Base-by-base conservation (phyloP, 1,140 invertebrate species). In the Drosophila orosa region DNA sequence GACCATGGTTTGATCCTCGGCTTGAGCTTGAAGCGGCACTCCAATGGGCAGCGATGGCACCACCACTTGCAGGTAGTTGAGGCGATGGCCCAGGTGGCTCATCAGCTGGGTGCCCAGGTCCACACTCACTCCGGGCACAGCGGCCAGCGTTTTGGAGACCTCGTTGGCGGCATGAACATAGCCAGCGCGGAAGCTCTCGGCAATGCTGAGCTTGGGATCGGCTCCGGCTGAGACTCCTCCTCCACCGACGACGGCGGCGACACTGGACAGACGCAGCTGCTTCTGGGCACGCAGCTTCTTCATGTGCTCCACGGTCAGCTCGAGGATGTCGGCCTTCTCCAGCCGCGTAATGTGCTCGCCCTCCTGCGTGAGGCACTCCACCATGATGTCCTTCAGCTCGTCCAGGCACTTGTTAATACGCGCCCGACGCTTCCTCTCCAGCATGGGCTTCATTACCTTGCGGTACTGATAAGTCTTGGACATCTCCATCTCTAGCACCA, bases 311-410 rank as follows among this genome's bases (percentile, higher is more conserved):
- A 98, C 97, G 3, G 97, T 97, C 92, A 98, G 93, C 91, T 98
- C 97, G 69, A 98, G 93, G 81, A 98, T 97, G 90, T 98, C 97
- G 40, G 97, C 97, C 93, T 98, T 98, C 92, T 98, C 97, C 90
- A 98, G 92, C 91, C 97, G 97, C 78, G 96, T 96, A 58, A 96
- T 94, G 83, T 96, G 96, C 91, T 96, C 96, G 33, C 95, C 95
- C 92, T 96, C 95, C 68, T 92, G 91, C 5, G 89, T 92, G 9
- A 90, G 52, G 48, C 91, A 91, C 72, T 90, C 91, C 35, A 91
- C 94, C 94, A 98, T 96, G 27, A 98, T 94, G 82, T 96, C 95
- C 92, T 98, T 98, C 25, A 98, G 93, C 92, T 98, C 96, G 61
- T 97, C 96, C 63, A 98, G 93, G 89, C 96, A 98, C 65, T 95